phyloP scores from a whole-genome alignment of 2,888 invertebrate species.

The Drosophila yooni region DNA sequence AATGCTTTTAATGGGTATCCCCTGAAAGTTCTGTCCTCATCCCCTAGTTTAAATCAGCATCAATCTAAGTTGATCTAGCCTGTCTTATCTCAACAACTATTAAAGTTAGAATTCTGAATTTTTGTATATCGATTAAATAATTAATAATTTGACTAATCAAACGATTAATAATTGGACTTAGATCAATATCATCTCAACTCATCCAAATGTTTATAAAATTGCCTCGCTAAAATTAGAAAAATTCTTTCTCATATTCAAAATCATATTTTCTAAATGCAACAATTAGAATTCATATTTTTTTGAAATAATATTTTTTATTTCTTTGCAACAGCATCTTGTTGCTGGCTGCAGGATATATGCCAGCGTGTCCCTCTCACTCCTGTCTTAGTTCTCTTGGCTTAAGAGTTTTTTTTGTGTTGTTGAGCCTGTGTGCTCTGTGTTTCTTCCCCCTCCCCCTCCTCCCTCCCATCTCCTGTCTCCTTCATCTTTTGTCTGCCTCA shows the following conservation, averaged over 20 bases:
- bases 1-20: neutral
- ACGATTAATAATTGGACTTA: neutral
- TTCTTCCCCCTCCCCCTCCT: neutral
- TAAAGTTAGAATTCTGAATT: neutral
- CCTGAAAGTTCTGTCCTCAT: neutral
- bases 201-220: neutral
- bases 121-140: neutral
- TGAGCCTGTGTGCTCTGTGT: neutral
- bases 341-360: neutral
- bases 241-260: neutral
- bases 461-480: neutral
- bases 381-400: neutral
- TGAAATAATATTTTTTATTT: too few relatives aligned
- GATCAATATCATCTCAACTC: neutral
- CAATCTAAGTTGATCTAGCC: neutral
- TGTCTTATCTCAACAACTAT: neutral
- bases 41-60: neutral
- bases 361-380: neutral
- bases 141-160: neutral
- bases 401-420: neutral
- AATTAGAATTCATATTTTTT: neutral
- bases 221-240: neutral
- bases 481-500: neutral
- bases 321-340: too few relatives aligned
- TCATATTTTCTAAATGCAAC: neutral